Percentiles rank a stretch among this genome's conserved stretches.
phyloP scores from a whole-genome alignment of 2,888 invertebrate species.

The Lapara coniferarum region DNA sequence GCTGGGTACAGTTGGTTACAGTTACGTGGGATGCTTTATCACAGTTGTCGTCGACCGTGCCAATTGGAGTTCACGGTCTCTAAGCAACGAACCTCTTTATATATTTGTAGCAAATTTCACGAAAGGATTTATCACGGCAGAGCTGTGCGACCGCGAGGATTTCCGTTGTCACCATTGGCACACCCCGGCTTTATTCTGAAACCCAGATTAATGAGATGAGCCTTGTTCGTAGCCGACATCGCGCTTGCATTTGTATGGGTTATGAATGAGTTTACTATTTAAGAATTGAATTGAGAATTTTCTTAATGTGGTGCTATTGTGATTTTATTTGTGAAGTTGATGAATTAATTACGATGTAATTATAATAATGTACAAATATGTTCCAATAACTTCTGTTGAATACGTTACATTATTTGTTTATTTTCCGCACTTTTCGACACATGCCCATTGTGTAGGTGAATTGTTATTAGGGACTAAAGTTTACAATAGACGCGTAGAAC shows the following conservation, averaged over 20 bases:
- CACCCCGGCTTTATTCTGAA: slow-evolving; percentile 75
- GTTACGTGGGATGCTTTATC: background rate
- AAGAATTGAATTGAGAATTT: slow-evolving; percentile 22
- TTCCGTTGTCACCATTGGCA: slow-evolving; percentile 76
- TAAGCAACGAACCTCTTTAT: slow-evolving; percentile 52
- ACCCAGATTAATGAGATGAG: slow-evolving; percentile 79
- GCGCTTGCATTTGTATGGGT: slow-evolving; percentile 45
- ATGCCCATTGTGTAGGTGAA: slow-evolving; percentile 60
- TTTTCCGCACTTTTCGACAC: slow-evolving; percentile 47
- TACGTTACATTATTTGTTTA: background rate
- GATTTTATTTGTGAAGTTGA: slow-evolving; percentile 34
- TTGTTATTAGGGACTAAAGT: slow-evolving; percentile 65
- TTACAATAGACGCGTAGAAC: slow-evolving; percentile 73
- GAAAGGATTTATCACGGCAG: slow-evolving; percentile 70
- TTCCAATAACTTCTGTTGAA: too few species aligned
- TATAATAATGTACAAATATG: too few species aligned
- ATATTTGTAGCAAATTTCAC: slow-evolving; percentile 69
- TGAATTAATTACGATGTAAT: slow-evolving; percentile 34
- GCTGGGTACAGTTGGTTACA: background rate
- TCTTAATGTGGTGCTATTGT: slow-evolving; percentile 22
- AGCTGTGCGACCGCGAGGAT: slow-evolving; percentile 66
- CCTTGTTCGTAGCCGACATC: slow-evolving; percentile 49
- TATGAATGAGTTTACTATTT: slow-evolving; percentile 49
- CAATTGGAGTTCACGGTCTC: slow-evolving; percentile 31
- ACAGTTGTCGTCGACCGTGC: background rate